These are phyloP conservation scores for Pipra filicauda DNA, from an alignment of 2,113 vertebrate species.

Conservation along the genomic window DNA sequence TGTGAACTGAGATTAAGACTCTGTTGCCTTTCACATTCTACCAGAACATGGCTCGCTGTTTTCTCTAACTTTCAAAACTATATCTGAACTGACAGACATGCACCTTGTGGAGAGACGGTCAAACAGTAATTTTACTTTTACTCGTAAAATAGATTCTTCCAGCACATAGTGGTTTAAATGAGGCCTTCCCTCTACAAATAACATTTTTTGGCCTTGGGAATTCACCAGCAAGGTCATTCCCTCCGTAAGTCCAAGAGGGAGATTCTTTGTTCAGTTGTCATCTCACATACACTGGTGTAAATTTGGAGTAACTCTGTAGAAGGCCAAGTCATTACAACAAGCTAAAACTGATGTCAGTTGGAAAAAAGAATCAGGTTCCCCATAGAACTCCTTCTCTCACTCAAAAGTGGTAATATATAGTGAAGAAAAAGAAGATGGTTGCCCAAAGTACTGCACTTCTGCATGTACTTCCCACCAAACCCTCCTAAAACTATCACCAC, in stretches of 20 bases:
- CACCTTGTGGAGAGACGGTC: neutral
- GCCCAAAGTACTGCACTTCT: neutral
- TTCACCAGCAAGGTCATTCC: neutral
- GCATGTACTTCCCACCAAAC: neutral
- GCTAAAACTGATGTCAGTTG: neutral
- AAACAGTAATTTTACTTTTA: neutral
- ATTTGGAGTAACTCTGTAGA: neutral
- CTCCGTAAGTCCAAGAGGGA: neutral
- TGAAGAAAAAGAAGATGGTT: neutral
- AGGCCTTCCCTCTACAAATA: neutral
- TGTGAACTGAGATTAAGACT: neutral
- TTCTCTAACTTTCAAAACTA: neutral
- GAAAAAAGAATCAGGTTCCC: neutral
- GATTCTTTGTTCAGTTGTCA: neutral
- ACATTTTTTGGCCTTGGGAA: neutral
- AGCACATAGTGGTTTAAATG: neutral
- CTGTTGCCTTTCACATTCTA: neutral
- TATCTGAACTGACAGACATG: neutral
- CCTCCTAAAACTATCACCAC: neutral
- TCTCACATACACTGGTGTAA: neutral
- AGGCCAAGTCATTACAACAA: neutral
- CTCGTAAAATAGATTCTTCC: neutral
- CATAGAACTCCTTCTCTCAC: neutral
- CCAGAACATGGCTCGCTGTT: neutral
- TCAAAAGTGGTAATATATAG: neutral